Evolutionary conservation across 2,888 invertebrate species (phyloP).

Genomic region (Leucophenga montana): DNA sequence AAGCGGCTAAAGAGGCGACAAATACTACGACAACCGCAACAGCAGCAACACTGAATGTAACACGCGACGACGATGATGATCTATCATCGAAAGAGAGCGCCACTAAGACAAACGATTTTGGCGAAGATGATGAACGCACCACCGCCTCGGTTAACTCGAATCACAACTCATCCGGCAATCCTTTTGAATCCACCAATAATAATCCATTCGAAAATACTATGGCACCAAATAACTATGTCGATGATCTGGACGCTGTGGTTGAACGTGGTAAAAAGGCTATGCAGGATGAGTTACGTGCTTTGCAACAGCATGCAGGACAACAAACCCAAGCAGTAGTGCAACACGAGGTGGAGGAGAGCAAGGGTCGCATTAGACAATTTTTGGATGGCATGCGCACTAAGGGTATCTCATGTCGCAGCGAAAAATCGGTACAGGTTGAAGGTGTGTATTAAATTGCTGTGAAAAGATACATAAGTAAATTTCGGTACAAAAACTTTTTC

Average conservation of each 20-base stretch:
- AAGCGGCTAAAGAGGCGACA: conserved; percentile 52
- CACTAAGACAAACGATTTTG: conserved; percentile 48
- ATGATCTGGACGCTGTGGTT: conserved; percentile 59
- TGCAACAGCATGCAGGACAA: conserved; percentile 43
- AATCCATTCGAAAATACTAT: conserved; percentile 46
- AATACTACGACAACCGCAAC: conserved; percentile 38
- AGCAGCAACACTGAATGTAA: conserved; percentile 14
- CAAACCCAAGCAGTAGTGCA: conserved; percentile 31
- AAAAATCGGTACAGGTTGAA: conserved; percentile 65
- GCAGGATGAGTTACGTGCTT: conserved; percentile 59
- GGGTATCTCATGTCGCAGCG: conserved; percentile 66
- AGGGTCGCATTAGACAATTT: conserved; percentile 65
- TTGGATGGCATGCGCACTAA: conserved; percentile 62
- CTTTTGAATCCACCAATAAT: conserved; percentile 48
- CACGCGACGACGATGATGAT: conserved; percentile 37
- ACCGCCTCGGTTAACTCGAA: conserved; percentile 72
- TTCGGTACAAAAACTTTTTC: too few species aligned
- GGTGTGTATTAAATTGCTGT: conserved; percentile 48
- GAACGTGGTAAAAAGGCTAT: conserved; percentile 59
- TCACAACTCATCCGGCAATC: conserved; percentile 54
- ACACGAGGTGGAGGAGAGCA: conserved; percentile 48
- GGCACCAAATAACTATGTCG: conserved; percentile 40
- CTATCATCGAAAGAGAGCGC: conserved; percentile 41
- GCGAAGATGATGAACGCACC: conserved; percentile 69
- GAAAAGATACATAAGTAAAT: too few species aligned